Percentiles rank a stretch among this genome's conserved stretches.
Evolutionary conservation across 2,113 vertebrate species (phyloP).

Genomic region (Percopsis transmontana): DNA sequence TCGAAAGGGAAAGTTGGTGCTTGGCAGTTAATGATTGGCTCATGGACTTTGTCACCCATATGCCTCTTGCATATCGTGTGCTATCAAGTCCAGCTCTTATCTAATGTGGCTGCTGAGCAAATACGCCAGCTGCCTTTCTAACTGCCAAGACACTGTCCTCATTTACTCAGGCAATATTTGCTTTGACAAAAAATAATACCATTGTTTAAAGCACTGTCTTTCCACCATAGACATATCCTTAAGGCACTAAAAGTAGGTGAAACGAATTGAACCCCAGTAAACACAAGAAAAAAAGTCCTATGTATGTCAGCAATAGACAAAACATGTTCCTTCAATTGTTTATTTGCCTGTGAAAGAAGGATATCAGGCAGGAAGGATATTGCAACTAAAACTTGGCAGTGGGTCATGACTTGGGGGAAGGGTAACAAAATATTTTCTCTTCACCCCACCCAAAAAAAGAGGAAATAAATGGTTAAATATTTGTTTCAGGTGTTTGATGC

Average conservation of each 20-base stretch:
- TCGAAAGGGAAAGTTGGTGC: conserved; percentile 12
- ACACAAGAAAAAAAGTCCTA: not conserved
- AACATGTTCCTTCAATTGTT: not conserved
- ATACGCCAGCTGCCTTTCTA: conserved; percentile 34
- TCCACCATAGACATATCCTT: not conserved
- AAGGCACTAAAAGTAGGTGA: not conserved
- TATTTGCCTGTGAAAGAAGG: not conserved
- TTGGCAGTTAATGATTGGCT: conserved; percentile 68
- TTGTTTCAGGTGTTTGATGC: conserved; percentile 76
- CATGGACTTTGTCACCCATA: conserved; percentile 52
- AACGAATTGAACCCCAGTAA: not conserved
- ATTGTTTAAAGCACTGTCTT: not conserved
- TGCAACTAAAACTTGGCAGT: not conserved
- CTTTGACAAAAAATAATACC: not conserved
- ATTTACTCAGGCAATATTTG: not conserved
- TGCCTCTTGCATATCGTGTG: not conserved
- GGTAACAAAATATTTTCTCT: not conserved
- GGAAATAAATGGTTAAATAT: conserved; percentile 4
- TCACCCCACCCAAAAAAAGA: not conserved
- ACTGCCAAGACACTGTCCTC: not conserved
- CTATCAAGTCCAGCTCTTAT: conserved; percentile 52
- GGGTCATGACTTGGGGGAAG: not conserved
- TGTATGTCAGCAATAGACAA: not conserved
- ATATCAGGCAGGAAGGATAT: not conserved
- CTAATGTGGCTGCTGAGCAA: conserved; percentile 47